phyloP scores from a whole-genome alignment of 2,888 invertebrate genomes.

The Eurois occulta region DNA sequence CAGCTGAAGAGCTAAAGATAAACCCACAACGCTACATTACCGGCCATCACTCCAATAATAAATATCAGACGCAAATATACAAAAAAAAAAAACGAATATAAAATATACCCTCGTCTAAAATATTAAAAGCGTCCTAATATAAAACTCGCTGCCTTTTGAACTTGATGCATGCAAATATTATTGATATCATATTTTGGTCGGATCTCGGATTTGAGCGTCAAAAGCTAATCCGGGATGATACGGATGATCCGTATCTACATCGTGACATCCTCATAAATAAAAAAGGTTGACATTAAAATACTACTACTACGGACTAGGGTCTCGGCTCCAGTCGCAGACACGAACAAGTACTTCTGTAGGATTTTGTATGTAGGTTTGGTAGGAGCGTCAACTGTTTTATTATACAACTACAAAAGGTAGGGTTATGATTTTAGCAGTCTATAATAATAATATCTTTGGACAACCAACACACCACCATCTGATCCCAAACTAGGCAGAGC shows the following conservation, averaged over 20 bases:
- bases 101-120: constrained; percentile 10
- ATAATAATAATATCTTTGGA: too few species aligned
- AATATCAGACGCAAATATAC: constrained; percentile 16
- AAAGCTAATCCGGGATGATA: constrained; percentile 45
- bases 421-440: too few species aligned
- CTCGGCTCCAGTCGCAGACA: background rate
- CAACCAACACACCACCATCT: too few species aligned
- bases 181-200: constrained; percentile 33
- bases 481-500: too few species aligned
- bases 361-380: background rate
- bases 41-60: constrained; percentile 19
- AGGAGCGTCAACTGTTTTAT: too few species aligned
- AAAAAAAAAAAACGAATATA: constrained; percentile 9
- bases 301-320: too few species aligned
- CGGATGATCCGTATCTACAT: constrained; percentile 22
- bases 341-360: too few species aligned
- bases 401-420: too few species aligned
- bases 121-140: constrained; percentile 29
- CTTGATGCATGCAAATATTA: constrained; percentile 44
- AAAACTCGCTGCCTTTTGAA: constrained; percentile 33
- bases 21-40: background rate
- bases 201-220: constrained; percentile 38
- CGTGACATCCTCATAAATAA: constrained; percentile 25
- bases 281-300: background rate
- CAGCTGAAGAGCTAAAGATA: background rate